These are phyloP conservation scores for Colistium nudipinnis DNA, from an alignment of 2,113 vertebrate species.

Conservation along the genomic window DNA sequence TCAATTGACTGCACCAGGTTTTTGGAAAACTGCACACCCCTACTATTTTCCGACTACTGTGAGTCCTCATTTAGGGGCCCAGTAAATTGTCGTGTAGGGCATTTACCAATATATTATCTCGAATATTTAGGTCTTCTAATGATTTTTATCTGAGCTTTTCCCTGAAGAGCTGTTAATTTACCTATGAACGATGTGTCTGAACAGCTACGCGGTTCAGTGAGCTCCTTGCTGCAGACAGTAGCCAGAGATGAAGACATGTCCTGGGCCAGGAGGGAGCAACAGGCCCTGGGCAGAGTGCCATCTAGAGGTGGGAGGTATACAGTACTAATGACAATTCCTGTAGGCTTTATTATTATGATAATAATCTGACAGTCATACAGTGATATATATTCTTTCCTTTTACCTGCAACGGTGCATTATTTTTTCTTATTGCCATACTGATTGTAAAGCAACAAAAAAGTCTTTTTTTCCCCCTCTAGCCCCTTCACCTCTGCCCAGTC, in stretches of 20 bases:
- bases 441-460: too few relatives aligned
- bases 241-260: slow-evolving; percentile 78
- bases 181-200: slow-evolving; percentile 17
- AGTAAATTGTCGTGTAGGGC: background rate
- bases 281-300: slow-evolving; percentile 81
- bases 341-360: background rate
- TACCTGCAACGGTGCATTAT: too few relatives aligned
- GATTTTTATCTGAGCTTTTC: too few relatives aligned
- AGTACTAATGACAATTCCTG: background rate
- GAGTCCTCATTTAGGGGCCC: background rate
- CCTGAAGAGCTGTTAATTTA: background rate
- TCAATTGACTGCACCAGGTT: too few relatives aligned
- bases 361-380: background rate
- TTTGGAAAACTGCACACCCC: too few relatives aligned
- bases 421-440: too few relatives aligned
- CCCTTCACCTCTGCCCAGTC: slow-evolving; percentile 77
- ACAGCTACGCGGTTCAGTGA: slow-evolving; percentile 77
- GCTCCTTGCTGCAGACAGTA: slow-evolving; percentile 80
- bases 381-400: too few relatives aligned
- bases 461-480: slow-evolving; percentile 49
- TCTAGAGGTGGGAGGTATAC: slow-evolving; percentile 77
- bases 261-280: slow-evolving; percentile 77
- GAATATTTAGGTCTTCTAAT: too few relatives aligned
- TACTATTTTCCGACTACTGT: background rate
- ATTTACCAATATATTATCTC: too few relatives aligned